Evolutionary conservation across 2,888 invertebrate species (phyloP), one percentile per base, ranked within the genome.

Genomic region (Cerastoderma edule): DNA sequence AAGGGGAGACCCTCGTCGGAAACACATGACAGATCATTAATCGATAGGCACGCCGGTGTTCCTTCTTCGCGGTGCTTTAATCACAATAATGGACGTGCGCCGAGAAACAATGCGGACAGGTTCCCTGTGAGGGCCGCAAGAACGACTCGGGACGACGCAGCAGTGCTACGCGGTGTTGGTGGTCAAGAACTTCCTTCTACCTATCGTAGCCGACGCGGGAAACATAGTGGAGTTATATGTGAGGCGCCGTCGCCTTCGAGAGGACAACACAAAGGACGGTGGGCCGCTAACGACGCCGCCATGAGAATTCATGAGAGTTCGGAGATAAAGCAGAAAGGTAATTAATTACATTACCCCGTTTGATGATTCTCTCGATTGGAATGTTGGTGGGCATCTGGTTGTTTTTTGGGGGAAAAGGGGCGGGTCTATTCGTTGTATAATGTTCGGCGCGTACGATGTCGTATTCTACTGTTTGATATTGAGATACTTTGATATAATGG

Each of bases 1-100:
- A 65, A 72, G 57, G 71, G 60, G 64, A 72, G 72, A 71, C 57
- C 65, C 68, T 33, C 48, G n/a, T n/a, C n/a, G 56, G 50, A 64
- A 63, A 72, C 66, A 50, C 66, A 57, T 50, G 77, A 69, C 44
- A 48, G 56, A 44, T 66, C 68, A 13, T 60, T 60, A 60, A 60
- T 60, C 60, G 33, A 60, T 60, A 60, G 39, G 28, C 32, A 30
- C 54, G 28, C 32, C 56, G 24, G n/a, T n/a, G n/a, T n/a, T n/a
- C n/a, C 50, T 27, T 2, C 16, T 35, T 27, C 32, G 35, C 5
- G 24, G 39, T 3, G 27, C 60, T 60, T 60, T 60, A 60, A 60
- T 60, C 60, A 60, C 22, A 60, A 60, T 60, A 60, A 60, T 60
- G 60, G 60, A 60, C 60, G 60, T 22, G 22, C 60, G n/a, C n/a